Conservation (phyloP, 2,888 invertebrate genomes). For the Craniophora ligustri region DNA sequence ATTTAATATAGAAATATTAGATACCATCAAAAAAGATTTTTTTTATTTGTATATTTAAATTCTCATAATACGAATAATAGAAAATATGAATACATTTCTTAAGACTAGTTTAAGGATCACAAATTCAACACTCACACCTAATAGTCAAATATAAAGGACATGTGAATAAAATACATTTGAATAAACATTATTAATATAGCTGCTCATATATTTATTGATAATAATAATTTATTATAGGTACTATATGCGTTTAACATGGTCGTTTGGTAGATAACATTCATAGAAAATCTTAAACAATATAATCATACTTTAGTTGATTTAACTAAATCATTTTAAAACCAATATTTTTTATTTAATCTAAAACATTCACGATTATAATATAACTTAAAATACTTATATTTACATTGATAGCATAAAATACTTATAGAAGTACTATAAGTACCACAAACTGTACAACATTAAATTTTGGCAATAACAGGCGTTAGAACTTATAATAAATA, state of each 20-base stretch:
- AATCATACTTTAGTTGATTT: slow-evolving; percentile 33
- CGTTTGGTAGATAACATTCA: slow-evolving; percentile 46
- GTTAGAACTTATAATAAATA: slow-evolving; percentile 42
- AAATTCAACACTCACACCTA: slow-evolving; percentile 78
- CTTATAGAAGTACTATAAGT: too few species aligned
- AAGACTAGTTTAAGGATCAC: slow-evolving; percentile 80
- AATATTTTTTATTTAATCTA: slow-evolving; percentile 28
- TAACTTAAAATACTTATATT: slow-evolving; percentile 61
- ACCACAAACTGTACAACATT: slow-evolving; percentile 66
- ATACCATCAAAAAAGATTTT: slow-evolving; percentile 74
- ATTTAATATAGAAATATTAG: slow-evolving; percentile 73
- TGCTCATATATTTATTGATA: slow-evolving; percentile 32
- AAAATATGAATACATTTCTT: slow-evolving; percentile 87
- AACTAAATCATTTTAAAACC: slow-evolving; percentile 30
- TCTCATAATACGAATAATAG: slow-evolving; percentile 80
- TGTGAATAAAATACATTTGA: slow-evolving; percentile 52
- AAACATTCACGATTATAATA: slow-evolving; percentile 41
- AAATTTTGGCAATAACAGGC: slow-evolving; percentile 66
- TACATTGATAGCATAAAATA: slow-evolving; percentile 67
- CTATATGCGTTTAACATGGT: slow-evolving; percentile 48
- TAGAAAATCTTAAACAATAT: slow-evolving; percentile 37
- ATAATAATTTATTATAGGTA: slow-evolving; percentile 33
- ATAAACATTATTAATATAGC: slow-evolving; percentile 49
- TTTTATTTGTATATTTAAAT: slow-evolving; percentile 74
- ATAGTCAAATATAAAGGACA: slow-evolving; percentile 52